phyloP scores from a whole-genome alignment of 1,140 invertebrate genomes.

The Philopotamus ludificatus region DNA sequence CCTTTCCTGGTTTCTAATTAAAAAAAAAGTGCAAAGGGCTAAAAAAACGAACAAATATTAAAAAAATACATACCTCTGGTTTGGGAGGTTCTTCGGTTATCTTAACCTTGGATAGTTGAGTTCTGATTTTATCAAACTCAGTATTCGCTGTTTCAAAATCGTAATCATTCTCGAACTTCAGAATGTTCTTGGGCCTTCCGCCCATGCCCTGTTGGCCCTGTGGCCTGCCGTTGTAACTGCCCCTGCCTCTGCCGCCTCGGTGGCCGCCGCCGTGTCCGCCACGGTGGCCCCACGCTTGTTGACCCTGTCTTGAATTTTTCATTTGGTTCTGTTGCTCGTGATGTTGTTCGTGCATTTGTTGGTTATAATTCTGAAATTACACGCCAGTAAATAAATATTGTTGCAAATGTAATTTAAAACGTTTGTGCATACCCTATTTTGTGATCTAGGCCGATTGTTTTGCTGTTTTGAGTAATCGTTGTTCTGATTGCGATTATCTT shows the following conservation, averaged over 20 bases:
- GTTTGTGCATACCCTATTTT: slow-evolving; percentile 33
- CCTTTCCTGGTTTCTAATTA: not conserved
- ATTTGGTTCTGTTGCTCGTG: slow-evolving; percentile 46
- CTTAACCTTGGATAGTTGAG: slow-evolving; percentile 81
- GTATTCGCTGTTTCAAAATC: slow-evolving; percentile 98
- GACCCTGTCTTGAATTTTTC: slow-evolving; percentile 32
- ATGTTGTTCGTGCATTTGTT: slow-evolving; percentile 48
- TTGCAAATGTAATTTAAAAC: slow-evolving; percentile 41
- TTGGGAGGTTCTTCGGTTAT: slow-evolving; percentile 62
- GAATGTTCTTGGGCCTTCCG: slow-evolving; percentile 62
- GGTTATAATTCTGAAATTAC: slow-evolving; percentile 44
- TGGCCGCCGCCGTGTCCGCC: slow-evolving; percentile 51
- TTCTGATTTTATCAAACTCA: slow-evolving; percentile 90
- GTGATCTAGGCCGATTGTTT: slow-evolving; percentile 33
- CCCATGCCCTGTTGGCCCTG: slow-evolving; percentile 49
- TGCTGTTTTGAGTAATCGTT: slow-evolving; percentile 19
- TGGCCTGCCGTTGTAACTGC: slow-evolving; percentile 50
- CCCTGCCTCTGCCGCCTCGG: slow-evolving; percentile 55
- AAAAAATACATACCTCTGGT: slow-evolving; percentile 48
- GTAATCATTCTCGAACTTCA: slow-evolving; percentile 94
- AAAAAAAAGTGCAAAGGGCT: not conserved
- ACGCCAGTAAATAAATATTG: slow-evolving; percentile 49
- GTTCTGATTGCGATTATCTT: slow-evolving; percentile 26
- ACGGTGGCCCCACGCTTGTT: slow-evolving; percentile 45
- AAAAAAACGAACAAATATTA: slow-evolving; percentile 22